These are phyloP conservation scores for Urocyon cinereoargenteus DNA, from an alignment of 2,797 vertebrate species.

Conservation along the genomic window DNA sequence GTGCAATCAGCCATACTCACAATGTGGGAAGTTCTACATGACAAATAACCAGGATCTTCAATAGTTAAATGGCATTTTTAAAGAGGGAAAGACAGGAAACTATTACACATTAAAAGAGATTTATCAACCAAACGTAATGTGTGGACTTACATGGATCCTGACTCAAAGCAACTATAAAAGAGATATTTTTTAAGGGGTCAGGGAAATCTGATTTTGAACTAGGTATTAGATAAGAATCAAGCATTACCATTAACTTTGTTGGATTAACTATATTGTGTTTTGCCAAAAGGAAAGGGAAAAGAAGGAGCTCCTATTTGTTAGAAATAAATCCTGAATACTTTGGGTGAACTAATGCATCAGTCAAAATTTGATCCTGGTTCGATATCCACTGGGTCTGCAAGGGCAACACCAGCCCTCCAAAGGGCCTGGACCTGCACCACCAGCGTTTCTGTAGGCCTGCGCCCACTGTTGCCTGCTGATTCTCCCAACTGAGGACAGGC, in stretches of 20 bases:
- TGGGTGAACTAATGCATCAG: not conserved
- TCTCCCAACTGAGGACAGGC: not conserved
- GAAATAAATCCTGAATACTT: constrained; percentile 49
- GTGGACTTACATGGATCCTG: not conserved
- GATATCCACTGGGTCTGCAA: not conserved
- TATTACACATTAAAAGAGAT: not conserved
- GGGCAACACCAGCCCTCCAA: not conserved
- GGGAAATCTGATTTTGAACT: not conserved
- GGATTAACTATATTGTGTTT: not conserved
- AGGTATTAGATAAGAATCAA: not conserved
- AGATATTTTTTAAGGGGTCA: not conserved
- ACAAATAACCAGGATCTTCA: not conserved
- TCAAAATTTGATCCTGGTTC: not conserved
- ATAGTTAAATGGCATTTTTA: not conserved
- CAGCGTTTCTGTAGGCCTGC: not conserved
- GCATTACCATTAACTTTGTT: not conserved
- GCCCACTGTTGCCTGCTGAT: not conserved
- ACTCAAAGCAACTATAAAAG: not conserved
- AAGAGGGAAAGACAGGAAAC: not conserved
- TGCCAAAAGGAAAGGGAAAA: not conserved
- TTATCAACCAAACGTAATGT: not conserved
- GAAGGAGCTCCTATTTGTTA: not conserved
- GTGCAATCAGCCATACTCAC: not conserved
- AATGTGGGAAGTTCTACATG: not conserved
- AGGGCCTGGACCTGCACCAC: not conserved